Evolutionary conservation across 2,797 vertebrate species (phyloP), one percentile per base, ranked within the genome.

Genomic region (Carapus acus): DNA sequence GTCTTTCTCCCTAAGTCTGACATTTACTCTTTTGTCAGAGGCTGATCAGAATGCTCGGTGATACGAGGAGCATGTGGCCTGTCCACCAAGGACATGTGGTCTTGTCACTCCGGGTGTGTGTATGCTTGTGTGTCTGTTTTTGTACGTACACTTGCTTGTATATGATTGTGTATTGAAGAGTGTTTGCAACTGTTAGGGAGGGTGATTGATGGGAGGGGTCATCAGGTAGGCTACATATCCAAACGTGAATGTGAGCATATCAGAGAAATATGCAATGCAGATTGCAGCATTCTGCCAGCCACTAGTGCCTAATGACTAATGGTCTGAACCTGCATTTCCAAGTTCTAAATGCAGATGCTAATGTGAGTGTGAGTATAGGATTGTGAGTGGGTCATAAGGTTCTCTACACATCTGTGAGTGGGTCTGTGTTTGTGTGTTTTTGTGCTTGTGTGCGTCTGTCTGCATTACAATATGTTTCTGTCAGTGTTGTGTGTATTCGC

Each of bases 21-120:
- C 76, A 86, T 87, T 83, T 85, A 84, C 83, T 76, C 61, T 70
- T 67, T 71, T 81, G 85, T 85, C 83, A 82, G 59, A 52, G 27
- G 49, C 74, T 68, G 79, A 83, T 78, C 73, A 63, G 58, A 78
- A 64, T 40, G 52, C 63, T 76, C 52, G 45, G 58, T 66, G 75
- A 77, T 63, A 56, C 59, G 42, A 65, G 66, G 65, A 77, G 69
- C 76, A 66, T 76, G 73, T 65, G 56, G 56, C 59, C 64, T 54
- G 71, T 71, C 71, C 69, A 67, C 67, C 71, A 58, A 72, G 58
- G 64, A 65, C 76, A 59, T 42, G 51, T 23, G 17, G 22, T 76
- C 65, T 65, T 58, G 46, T 68, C 65, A 23, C 51, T 54, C 45
- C 58, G 67, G 51, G 43, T 65, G 47, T 45, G 9, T 49, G 33